phyloP scores from a whole-genome alignment of 2,113 vertebrate genomes.

The Pandion haliaetus region DNA sequence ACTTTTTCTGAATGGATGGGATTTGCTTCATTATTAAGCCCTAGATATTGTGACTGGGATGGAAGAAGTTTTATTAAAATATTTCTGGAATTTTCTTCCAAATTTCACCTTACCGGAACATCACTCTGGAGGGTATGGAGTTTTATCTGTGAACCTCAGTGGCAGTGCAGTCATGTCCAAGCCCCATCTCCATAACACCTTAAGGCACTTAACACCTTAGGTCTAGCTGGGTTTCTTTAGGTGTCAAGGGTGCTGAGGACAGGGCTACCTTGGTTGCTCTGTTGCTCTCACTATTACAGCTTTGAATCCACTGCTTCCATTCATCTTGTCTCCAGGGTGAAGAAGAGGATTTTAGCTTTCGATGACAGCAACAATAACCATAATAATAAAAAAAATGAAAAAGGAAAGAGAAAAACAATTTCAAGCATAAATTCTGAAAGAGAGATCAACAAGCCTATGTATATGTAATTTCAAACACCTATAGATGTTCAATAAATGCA shows the following conservation, averaged over 20 bases:
- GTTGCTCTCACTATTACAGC: background rate
- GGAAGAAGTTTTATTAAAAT: background rate
- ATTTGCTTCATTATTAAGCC: background rate
- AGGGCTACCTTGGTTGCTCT: background rate
- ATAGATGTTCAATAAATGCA: conserved; percentile 14
- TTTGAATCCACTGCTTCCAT: background rate
- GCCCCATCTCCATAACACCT: background rate
- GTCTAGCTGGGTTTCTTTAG: background rate
- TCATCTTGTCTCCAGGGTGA: background rate
- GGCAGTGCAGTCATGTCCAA: background rate
- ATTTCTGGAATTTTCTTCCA: background rate
- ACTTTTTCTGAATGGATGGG: background rate
- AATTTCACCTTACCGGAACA: background rate
- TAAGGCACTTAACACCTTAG: background rate
- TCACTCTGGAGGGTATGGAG: background rate
- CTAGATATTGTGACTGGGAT: background rate
- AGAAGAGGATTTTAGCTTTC: background rate
- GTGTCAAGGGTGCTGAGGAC: background rate
- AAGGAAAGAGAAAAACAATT: background rate
- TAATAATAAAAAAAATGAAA: background rate
- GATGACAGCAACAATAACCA: background rate
- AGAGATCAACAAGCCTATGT: background rate
- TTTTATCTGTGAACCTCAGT: background rate
- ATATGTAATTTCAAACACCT: background rate
- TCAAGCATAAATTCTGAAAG: background rate